These are phyloP conservation scores for Ceratitis capitata DNA, from an alignment of 1,140 invertebrate genomes.

Conservation along the genomic window DNA sequence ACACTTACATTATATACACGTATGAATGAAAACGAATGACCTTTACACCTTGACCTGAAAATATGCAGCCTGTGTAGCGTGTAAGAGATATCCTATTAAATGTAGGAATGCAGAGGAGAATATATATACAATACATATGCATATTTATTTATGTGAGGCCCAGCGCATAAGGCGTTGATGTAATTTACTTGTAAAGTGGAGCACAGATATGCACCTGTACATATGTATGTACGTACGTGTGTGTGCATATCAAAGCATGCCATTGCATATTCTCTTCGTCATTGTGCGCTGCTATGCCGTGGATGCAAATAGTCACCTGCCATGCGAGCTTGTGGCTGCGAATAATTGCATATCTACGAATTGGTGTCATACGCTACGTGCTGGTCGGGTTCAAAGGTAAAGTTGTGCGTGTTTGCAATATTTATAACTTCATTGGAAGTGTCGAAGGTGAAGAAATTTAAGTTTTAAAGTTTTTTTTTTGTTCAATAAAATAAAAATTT, in stretches of 20 bases:
- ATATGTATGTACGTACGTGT: not conserved
- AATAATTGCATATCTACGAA: not conserved
- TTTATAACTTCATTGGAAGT: no score
- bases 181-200: not conserved
- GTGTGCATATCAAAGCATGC: not conserved
- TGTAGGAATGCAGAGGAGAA: not conserved
- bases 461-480: no score
- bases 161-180: not conserved
- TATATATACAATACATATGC: not conserved
- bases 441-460: no score
- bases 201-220: not conserved
- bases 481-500: no score
- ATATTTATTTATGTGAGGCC: not conserved
- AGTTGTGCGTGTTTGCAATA: not conserved
- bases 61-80: not conserved
- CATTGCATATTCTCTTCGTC: no score
- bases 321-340: not conserved
- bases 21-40: no score
- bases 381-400: not conserved
- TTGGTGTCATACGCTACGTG: not conserved
- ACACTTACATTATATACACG: no score
- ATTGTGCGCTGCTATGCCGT: not conserved
- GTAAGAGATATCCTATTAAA: not conserved
- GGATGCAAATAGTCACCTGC: not conserved
- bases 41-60: constrained; percentile 25